A percentile compares a stretch with the other conserved stretches of the same genome.
These are phyloP conservation scores for Caprella mutica DNA, from an alignment of 2,888 invertebrate genomes.

Conservation along the genomic window DNA sequence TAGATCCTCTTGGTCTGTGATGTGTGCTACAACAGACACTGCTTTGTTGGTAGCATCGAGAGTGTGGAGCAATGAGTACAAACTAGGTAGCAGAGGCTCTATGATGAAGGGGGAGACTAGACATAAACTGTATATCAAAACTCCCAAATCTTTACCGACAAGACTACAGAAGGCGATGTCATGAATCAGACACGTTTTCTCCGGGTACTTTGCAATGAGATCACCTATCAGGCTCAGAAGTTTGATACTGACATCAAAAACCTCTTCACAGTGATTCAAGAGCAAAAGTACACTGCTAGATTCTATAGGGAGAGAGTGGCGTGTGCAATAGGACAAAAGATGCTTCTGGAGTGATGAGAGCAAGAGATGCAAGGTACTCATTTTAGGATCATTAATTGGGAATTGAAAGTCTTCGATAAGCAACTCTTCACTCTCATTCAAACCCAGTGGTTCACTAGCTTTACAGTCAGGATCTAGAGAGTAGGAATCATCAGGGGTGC, in stretches of 20 bases:
- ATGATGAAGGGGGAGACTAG: slow-evolving; percentile 44
- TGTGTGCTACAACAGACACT: slow-evolving; percentile 24
- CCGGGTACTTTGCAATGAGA: slow-evolving; percentile 23
- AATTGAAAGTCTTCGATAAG: no score
- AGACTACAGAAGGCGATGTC: slow-evolving; percentile 48
- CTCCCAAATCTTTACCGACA: slow-evolving; percentile 49
- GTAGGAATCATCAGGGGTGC: no score
- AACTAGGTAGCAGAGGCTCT: slow-evolving; percentile 40
- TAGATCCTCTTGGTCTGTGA: slow-evolving; percentile 29
- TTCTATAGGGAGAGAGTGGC: slow-evolving; percentile 35
- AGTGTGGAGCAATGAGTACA: slow-evolving; percentile 39
- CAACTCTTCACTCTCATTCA: no score
- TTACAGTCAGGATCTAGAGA: no score
- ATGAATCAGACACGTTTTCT: slow-evolving; percentile 26
- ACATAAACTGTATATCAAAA: slow-evolving; percentile 48
- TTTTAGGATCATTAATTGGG: no score
- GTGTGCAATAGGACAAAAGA: slow-evolving; percentile 46
- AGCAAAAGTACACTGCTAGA: slow-evolving; percentile 40
- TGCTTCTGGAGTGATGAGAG: slow-evolving; percentile 51
- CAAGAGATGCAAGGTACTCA: slow-evolving; percentile 46
- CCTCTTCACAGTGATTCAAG: slow-evolving; percentile 39
- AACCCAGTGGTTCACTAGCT: no score
- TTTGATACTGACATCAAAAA: slow-evolving; percentile 23
- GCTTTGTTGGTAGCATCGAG: slow-evolving; percentile 37
- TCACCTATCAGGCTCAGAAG: slow-evolving; percentile 19